Evolutionary conservation across 2,888 invertebrate genomes (phyloP), one percentile per base, ranked within the genome.

Genomic region (Morpho achilles): DNA sequence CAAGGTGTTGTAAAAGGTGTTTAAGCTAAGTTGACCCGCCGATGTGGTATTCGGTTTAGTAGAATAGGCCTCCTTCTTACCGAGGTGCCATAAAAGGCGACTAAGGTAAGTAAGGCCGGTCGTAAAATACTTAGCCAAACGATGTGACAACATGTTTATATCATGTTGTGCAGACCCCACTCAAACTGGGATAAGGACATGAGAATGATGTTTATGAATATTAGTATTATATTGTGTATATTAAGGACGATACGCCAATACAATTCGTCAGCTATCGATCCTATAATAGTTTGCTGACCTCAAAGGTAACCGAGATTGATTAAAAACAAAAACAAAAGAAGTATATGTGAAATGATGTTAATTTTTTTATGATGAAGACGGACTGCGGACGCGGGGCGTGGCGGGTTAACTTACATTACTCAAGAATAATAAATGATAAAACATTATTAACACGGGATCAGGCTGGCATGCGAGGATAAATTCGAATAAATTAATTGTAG

Each of bases 371-470:
- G 89, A 88, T 88, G 87, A 88, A 88, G 89, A 89, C 82, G 72
- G 83, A 88, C 84, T 83, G 80, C 75, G 73, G 79, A 80, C 76
- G 80, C 80, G 80, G 87, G 88, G 90, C 89, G 89, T 86, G 87
- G 80, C 82, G 66, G 81, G 74, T 79, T 81, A 82, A 88, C 82
- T 88, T 88, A 87, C 90, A 90, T 90, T 89, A 90, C 89, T 89
- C 89, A 88, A 74, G 72, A 75, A 80, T 90, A 87, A 90, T 88
- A 90, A 90, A 90, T 90, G 88, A 90, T 90, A 90, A 89, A 86
- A 88, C 88, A 90, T 90, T 90, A 90, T 90, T 89, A 90, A 89
- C 89, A 84, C 78, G 76, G 77, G 79, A 74, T 81, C 85, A 87
- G 82, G 84, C 78, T 80, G 76, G 72, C 72, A 42, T 77, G 77